A percentile compares a stretch with the other conserved stretches of the same genome.
phyloP scores from a whole-genome alignment of 2,888 invertebrate genomes.

The Lochmaea capreae region DNA sequence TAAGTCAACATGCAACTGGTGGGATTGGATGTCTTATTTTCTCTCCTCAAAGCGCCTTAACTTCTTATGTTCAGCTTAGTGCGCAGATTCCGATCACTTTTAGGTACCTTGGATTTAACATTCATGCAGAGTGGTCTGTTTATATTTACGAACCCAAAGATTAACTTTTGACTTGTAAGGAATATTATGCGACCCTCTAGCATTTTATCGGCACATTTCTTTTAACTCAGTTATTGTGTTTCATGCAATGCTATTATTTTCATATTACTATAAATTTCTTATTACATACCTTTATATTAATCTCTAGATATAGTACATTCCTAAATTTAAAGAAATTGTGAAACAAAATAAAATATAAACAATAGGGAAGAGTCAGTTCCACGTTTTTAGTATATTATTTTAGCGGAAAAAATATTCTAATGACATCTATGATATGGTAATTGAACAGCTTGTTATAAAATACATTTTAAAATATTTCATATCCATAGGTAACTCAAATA shows the following conservation, averaged over 20 bases:
- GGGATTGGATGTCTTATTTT: slow-evolving; percentile 10
- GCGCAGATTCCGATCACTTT: slow-evolving; percentile 9
- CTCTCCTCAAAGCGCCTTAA: slow-evolving; percentile 6
- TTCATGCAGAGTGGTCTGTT: neutral
- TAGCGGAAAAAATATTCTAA: too few species aligned
- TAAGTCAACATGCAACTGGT: slow-evolving; percentile 9
- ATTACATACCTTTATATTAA: neutral
- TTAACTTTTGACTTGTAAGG: neutral
- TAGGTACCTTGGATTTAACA: neutral
- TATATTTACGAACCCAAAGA: neutral
- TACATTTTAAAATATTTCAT: neutral
- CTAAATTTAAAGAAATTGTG: neutral
- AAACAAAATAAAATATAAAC: too few species aligned
- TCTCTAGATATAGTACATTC: neutral
- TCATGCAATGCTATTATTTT: neutral
- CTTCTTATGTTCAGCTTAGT: neutral
- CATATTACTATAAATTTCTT: neutral
- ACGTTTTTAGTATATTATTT: too few species aligned
- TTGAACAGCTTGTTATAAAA: too few species aligned
- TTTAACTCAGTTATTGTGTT: neutral
- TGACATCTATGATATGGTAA: too few species aligned
- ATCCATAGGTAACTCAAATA: too few species aligned
- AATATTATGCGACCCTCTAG: neutral
- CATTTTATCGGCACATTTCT: neutral
- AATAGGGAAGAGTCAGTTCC: too few species aligned